Conservation (phyloP, 2,888 invertebrate species). For the Lycophotia porphyrea region DNA sequence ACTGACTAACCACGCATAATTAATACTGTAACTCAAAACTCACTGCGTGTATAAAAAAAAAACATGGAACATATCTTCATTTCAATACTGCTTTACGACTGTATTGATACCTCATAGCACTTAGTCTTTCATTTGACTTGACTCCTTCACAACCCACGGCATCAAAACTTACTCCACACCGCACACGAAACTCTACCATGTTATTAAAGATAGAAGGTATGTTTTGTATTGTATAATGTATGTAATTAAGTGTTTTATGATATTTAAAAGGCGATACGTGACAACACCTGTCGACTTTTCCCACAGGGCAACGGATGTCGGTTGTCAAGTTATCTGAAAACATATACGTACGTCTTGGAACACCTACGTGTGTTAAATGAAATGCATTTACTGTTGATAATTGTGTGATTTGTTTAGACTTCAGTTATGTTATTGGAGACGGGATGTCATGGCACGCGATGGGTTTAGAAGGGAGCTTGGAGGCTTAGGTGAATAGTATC, state of each 20-base stretch:
- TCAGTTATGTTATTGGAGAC: constrained; percentile 19
- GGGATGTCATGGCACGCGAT: constrained; percentile 25
- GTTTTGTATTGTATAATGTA: constrained; percentile 35
- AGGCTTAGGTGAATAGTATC: background rate
- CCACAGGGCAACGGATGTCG: constrained; percentile 86
- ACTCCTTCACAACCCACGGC: constrained; percentile 32
- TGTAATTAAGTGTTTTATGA: constrained; percentile 74
- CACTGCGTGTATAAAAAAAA: constrained; percentile 50
- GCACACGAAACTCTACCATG: constrained; percentile 32
- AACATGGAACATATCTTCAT: constrained; percentile 68
- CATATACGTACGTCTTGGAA: constrained; percentile 75
- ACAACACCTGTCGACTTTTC: constrained; percentile 88
- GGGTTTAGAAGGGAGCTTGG: background rate
- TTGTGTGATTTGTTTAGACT: constrained; percentile 62
- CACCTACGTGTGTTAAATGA: constrained; percentile 74
- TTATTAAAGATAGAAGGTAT: constrained; percentile 42
- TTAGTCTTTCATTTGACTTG: constrained; percentile 80
- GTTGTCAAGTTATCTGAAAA: constrained; percentile 84
- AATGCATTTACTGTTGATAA: constrained; percentile 60
- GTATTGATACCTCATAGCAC: constrained; percentile 81
- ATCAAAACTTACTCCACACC: constrained; percentile 47
- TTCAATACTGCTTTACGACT: constrained; percentile 80
- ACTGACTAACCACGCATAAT: constrained; percentile 34
- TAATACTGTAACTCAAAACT: constrained; percentile 47
- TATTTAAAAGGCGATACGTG: constrained; percentile 80